Conservation (phyloP, 2,797 vertebrate species). For the Poeciliopsis infans region DNA sequence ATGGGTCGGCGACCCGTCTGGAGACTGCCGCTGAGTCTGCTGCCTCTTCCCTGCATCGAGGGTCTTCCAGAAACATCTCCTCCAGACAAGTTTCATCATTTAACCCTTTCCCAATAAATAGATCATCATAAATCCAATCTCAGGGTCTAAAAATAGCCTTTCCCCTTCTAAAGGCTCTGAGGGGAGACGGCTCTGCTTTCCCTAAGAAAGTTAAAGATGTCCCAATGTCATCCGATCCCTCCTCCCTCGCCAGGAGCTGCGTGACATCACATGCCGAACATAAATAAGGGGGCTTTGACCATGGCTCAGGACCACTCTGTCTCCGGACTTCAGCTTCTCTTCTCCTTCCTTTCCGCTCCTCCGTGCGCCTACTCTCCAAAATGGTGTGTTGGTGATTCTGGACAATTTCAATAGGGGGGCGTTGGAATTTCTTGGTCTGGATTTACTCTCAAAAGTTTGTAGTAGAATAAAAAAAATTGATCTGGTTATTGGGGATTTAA, state of each 20-base stretch:
- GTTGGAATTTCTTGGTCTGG: slow-evolving; percentile 54
- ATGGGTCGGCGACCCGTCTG: not conserved
- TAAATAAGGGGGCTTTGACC: slow-evolving; percentile 88
- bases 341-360: slow-evolving; percentile 79
- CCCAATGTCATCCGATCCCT: slow-evolving; percentile 85
- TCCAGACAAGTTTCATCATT: not conserved
- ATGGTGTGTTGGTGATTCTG: slow-evolving; percentile 93
- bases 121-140: not conserved
- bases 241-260: slow-evolving; percentile 68
- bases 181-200: slow-evolving; percentile 79
- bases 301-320: slow-evolving; percentile 87
- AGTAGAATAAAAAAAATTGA: too few species aligned
- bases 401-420: slow-evolving; percentile 43
- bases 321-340: slow-evolving; percentile 82
- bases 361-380: slow-evolving; percentile 80
- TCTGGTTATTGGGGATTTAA: not conserved
- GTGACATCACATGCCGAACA: slow-evolving; percentile 82
- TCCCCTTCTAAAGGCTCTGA: slow-evolving; percentile 77
- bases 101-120: not conserved
- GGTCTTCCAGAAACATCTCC: fast-evolving
- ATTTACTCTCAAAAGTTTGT: slow-evolving; percentile 23
- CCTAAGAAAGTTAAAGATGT: slow-evolving; percentile 99
- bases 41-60: slow-evolving; percentile 5
- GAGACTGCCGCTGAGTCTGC: slow-evolving; percentile 16
- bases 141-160: slow-evolving; percentile 85